Conservation (phyloP, 2,797 vertebrate species). For the Coendou prehensilis region DNA sequence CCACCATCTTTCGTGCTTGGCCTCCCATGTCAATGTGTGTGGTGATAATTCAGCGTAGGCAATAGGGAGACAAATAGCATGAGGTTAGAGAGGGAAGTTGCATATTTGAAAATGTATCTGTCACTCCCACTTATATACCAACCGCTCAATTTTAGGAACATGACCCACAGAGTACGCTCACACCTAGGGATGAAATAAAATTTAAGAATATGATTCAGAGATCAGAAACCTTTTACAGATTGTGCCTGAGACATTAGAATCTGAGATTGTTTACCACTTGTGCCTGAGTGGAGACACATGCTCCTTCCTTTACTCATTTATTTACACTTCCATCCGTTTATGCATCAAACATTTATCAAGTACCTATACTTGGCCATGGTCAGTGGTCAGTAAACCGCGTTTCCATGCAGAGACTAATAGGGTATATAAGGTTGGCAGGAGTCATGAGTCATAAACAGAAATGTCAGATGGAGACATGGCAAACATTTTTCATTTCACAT, state of each 20-base stretch:
- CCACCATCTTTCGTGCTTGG: fast-evolving
- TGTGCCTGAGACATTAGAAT: not conserved
- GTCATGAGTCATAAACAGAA: not conserved
- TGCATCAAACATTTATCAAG: not conserved
- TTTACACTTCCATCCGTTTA: not conserved
- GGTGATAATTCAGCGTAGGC: not conserved
- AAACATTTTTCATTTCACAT: constrained; percentile 25
- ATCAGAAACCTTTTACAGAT: not conserved
- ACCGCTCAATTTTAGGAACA: not conserved
- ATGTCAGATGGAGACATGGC: not conserved
- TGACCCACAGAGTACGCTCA: not conserved
- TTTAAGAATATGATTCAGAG: not conserved
- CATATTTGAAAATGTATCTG: not conserved
- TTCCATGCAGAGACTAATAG: not conserved
- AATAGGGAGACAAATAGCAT: not conserved
- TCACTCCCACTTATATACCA: too few relatives aligned
- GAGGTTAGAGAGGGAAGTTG: too few relatives aligned
- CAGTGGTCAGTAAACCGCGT: not conserved
- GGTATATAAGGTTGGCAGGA: not conserved
- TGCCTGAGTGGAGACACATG: not conserved
- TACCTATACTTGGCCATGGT: not conserved
- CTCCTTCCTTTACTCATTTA: not conserved
- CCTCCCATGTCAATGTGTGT: not conserved
- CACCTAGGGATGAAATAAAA: not conserved
- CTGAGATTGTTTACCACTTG: not conserved